phyloP scores from a whole-genome alignment of 2,797 vertebrate genomes.

The Hipposideros larvatus region DNA sequence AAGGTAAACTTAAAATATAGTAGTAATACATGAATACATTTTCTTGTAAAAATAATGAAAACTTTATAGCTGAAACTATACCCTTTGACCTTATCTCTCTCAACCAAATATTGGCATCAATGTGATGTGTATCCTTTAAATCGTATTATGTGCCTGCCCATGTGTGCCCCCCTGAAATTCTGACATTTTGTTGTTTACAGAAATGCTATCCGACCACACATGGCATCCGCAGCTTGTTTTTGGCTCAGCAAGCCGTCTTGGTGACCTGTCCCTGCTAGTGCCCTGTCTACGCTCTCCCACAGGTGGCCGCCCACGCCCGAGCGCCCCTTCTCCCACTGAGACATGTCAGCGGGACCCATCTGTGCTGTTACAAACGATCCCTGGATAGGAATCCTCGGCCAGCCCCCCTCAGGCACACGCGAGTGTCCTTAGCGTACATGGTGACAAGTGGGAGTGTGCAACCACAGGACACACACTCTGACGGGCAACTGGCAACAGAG shows the following conservation, averaged over 20 bases:
- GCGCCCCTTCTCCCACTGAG: too few species aligned
- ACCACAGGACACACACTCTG: not conserved
- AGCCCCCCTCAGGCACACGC: rapidly evolving
- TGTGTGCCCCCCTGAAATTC: rapidly evolving
- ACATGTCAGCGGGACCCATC: too few species aligned
- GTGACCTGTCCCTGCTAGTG: not conserved
- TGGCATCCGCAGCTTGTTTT: too few species aligned
- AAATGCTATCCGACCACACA: too few species aligned
- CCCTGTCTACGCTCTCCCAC: too few species aligned
- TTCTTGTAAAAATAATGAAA: not conserved
- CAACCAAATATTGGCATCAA: rapidly evolving
- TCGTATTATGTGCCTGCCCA: rapidly evolving
- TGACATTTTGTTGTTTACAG: too few species aligned
- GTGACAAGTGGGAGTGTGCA: rapidly evolving
- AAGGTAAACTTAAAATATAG: not conserved
- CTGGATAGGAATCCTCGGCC: not conserved
- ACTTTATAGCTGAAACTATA: too few species aligned
- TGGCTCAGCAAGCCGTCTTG: rapidly evolving
- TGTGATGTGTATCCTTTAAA: rapidly evolving
- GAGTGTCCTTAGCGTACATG: rapidly evolving
- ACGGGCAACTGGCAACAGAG: not conserved
- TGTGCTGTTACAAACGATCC: too few species aligned
- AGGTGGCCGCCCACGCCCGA: too few species aligned
- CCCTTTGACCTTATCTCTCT: not conserved
- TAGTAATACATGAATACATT: not conserved